Conservation (phyloP, 2,113 vertebrate species). For the Dipodomys stephensi region DNA sequence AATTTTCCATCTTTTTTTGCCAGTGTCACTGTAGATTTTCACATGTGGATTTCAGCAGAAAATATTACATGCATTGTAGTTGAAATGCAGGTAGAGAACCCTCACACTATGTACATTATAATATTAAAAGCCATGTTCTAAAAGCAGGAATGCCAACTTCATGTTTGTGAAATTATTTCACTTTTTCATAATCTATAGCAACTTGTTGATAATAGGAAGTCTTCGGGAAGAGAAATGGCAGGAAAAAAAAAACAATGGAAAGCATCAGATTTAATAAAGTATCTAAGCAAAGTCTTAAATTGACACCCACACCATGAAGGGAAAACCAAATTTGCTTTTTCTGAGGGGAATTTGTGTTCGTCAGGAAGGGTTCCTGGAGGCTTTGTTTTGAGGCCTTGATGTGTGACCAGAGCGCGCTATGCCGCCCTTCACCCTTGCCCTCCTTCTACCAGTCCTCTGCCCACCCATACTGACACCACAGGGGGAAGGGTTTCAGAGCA, state of each 20-base stretch:
- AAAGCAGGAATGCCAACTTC: slow-evolving; percentile 52
- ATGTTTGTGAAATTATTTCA: slow-evolving; percentile 85
- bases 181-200: slow-evolving; percentile 83
- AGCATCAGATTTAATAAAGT: slow-evolving; percentile 90
- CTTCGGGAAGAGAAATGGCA: slow-evolving; percentile 79
- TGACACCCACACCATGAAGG: slow-evolving; percentile 88
- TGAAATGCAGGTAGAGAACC: slow-evolving; percentile 64
- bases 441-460: slow-evolving; percentile 91
- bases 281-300: slow-evolving; percentile 89
- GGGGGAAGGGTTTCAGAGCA: slow-evolving; percentile 98
- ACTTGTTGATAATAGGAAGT: slow-evolving; percentile 89
- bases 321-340: slow-evolving; percentile 95
- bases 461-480: slow-evolving; percentile 99
- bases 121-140: slow-evolving; percentile 45
- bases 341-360: slow-evolving; percentile 96
- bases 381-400: slow-evolving; percentile 99
- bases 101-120: slow-evolving; percentile 63
- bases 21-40: not conserved
- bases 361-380: slow-evolving; percentile 93
- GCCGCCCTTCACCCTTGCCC: slow-evolving; percentile 92
- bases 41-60: not conserved
- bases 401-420: slow-evolving; percentile 96
- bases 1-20: slow-evolving; percentile 9
- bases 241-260: slow-evolving; percentile 89
- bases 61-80: not conserved